These are phyloP conservation scores for Lasius platythorax DNA, from an alignment of 2,888 invertebrate species.

Conservation along the genomic window DNA sequence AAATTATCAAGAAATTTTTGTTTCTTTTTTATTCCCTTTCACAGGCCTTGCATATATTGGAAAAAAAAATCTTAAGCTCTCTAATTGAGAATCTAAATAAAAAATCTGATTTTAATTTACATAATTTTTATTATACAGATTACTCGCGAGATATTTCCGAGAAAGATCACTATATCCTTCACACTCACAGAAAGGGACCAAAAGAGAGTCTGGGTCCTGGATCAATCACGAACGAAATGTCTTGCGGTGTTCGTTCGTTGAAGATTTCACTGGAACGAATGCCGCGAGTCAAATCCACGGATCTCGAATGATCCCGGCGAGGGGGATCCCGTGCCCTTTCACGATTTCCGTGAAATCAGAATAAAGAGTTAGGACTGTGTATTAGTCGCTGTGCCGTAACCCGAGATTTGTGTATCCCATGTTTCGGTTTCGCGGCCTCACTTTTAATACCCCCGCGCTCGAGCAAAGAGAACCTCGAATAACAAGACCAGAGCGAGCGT, in stretches of 20 bases:
- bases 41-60: not conserved
- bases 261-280: not conserved
- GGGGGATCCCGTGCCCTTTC: constrained; percentile 43
- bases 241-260: constrained; percentile 8
- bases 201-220: not conserved
- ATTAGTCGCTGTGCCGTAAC: constrained; percentile 55
- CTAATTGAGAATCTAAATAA: not conserved
- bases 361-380: constrained; percentile 64
- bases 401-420: constrained; percentile 50
- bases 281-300: constrained; percentile 21
- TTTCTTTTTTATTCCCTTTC: not conserved
- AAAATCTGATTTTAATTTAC: not conserved
- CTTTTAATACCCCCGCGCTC: constrained; percentile 55
- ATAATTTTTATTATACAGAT: not conserved
- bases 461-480: constrained; percentile 39
- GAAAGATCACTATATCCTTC: not conserved
- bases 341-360: constrained; percentile 66
- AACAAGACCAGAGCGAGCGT: constrained; percentile 21
- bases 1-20: constrained; percentile 5
- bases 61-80: not conserved
- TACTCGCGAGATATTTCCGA: not conserved
- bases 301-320: constrained; percentile 32
- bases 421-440: constrained; percentile 51
- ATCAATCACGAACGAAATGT: constrained; percentile 12
- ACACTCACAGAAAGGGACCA: not conserved